Base-by-base conservation (phyloP, 2,888 invertebrate species). In the Spisula subtruncata region DNA sequence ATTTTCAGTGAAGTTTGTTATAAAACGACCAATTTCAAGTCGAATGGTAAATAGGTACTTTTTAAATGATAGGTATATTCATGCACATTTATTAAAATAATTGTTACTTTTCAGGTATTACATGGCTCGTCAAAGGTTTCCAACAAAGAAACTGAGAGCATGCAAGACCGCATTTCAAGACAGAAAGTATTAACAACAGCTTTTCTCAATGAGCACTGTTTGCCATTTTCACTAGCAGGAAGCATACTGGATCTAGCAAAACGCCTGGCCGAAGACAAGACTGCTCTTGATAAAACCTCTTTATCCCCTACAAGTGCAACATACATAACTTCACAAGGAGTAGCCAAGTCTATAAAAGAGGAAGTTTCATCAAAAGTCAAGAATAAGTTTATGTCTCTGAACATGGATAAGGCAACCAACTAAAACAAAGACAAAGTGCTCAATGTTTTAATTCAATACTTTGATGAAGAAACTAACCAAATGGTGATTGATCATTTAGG, bases 321-420 rank as follows among this genome's bases (percentile, higher is more conserved):
- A 8, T 89, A 89, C 32, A 86, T 89, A 2, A 89, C 54, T n/a
- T 83, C 89, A 29, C 89, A 89, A 83, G 89, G 89, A 0, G 29
- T 89, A 8, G 89, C 75, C 6, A 86, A 79, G 29, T 0, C 48
- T 5, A 48, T 83, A 25, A 89, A 86, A n/a, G 86, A 86, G 18
- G 86, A 86, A 20, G n/a, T 86, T 14, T 84, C 81, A 54, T 16
- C 8, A 32, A 81, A 83, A 81, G 16, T 86, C 1, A 66, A 32
- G 35, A 81, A 46, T 20, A n/a, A 80, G 56, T 54, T 89, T 48
- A 12, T 89, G 16, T 89, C 89, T 18, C 25, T 87, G 25, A 89
- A 89, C 41, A 1, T 89, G 16, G 87, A 89, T 54, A 82, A 87
- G 46, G 89, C 89, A n/a, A 89, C 89, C 54, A 89, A 89, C 82